Percentiles rank a stretch among this genome's conserved stretches.
Conservation (phyloP, 2,888 invertebrate genomes). For the Ophion costatus region DNA sequence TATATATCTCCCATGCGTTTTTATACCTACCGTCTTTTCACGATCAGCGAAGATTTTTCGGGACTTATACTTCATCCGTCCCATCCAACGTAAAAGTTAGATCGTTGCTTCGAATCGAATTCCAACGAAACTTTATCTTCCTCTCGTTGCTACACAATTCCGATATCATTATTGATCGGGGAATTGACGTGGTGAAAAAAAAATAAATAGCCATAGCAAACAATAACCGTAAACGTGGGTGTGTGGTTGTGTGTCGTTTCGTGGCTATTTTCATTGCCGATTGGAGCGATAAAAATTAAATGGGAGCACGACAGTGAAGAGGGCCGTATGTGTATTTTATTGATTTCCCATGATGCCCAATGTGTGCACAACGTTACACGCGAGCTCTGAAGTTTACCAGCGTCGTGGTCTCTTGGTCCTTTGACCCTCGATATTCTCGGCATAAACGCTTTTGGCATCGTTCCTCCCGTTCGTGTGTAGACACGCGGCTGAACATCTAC, state of each 20-base stretch:
- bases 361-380: conserved; percentile 35
- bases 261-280: conserved; percentile 22
- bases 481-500: not conserved
- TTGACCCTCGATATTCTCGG: conserved; percentile 26
- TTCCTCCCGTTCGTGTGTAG: not conserved
- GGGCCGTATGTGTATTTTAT: conserved; percentile 31
- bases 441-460: conserved; percentile 27
- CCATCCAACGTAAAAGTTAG: not conserved
- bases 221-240: conserved; percentile 14
- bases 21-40: not conserved
- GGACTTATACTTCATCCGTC: not conserved
- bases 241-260: not conserved
- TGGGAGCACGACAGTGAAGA: conserved; percentile 17
- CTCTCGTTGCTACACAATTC: not conserved
- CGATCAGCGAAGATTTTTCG: not conserved
- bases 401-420: not conserved
- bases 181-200: not conserved
- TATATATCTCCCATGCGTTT: not conserved
- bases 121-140: not conserved
- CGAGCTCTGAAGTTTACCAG: conserved; percentile 21
- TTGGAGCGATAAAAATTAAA: conserved; percentile 12
- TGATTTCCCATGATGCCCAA: conserved; percentile 56
- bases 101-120: not conserved
- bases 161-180: not conserved
- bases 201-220: not conserved